These are phyloP conservation scores for Crax fasciolata DNA, from an alignment of 2,797 vertebrate species.

Conservation along the genomic window DNA sequence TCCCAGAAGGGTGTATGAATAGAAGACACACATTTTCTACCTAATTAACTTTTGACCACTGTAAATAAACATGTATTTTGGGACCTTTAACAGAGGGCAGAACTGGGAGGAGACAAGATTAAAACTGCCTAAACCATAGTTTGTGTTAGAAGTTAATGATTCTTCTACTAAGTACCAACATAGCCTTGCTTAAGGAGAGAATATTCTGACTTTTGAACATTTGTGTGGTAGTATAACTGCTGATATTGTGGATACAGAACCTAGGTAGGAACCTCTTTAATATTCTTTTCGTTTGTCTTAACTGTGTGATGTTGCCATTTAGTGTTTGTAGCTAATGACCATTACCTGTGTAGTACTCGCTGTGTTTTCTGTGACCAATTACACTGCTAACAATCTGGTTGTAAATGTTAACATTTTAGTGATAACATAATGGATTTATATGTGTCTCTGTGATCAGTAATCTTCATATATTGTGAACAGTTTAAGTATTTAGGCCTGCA, in stretches of 20 bases:
- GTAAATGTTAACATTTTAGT: not conserved
- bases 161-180: slow-evolving; percentile 35
- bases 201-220: not conserved
- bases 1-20: not conserved
- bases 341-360: not conserved
- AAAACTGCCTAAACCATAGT: slow-evolving; percentile 40
- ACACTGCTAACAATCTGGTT: not conserved
- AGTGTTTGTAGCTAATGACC: not conserved
- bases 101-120: slow-evolving; percentile 67
- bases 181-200: slow-evolving; percentile 41
- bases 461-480: not conserved
- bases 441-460: not conserved
- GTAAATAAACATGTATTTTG: slow-evolving; percentile 47
- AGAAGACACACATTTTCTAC: not conserved
- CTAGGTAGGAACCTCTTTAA: slow-evolving; percentile 76
- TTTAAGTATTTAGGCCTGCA: not conserved
- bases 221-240: not conserved
- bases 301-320: not conserved
- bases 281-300: not conserved
- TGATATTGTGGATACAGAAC: slow-evolving; percentile 28
- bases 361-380: not conserved
- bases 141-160: slow-evolving; percentile 82
- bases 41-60: slow-evolving; percentile 40
- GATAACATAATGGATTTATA: rapidly evolving
- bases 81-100: slow-evolving; percentile 49